Evolutionary conservation across 2,888 invertebrate genomes (phyloP), one percentile per base, ranked within the genome.

Genomic region (Andrena flavipes): DNA sequence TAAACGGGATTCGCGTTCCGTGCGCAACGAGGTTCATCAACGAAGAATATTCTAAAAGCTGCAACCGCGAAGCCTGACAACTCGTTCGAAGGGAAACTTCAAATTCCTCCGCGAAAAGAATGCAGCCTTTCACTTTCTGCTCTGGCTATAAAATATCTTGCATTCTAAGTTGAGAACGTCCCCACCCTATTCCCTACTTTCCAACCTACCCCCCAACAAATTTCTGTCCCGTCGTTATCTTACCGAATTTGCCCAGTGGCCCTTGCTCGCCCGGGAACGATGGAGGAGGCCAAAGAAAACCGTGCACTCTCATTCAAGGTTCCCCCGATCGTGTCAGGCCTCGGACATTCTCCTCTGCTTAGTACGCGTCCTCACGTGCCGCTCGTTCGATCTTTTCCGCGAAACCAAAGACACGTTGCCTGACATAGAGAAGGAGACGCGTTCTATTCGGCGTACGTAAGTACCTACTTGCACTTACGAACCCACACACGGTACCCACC

Each of bases 351-450:
- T 70, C 68, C 54, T 59, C 84, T 80, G 80, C 87, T 91, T 91
- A 86, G 88, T 89, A 90, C 90, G 90, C 90, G 91, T 91, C 90
- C 91, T 90, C 92, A 93, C 92, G 93, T 92, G 91, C 89, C 75
- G 76, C 89, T 91, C 89, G 90, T 89, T 91, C 91, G 91, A 90
- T 91, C 91, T 89, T 91, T 93, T 93, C 93, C 90, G 91, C 93
- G 93, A 92, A 93, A 88, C 89, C 87, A 80, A 84, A 89, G 90
- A 84, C 89, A 87, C 87, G 90, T 87, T 88, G 89, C 84, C 88
- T 88, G 89, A 90, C 90, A 85, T 85, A 87, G 87, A 88, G 85
- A 88, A 79, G 84, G 84, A 85, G 82, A 84, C 82, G 79, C 84
- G 84, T 83, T 87, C 88, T 90, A 91, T 90, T 89, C 90, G 89